Evolutionary conservation across 2,888 invertebrate genomes (phyloP), one percentile per base, ranked within the genome.

Genomic region (Opisthograptis luteolata): DNA sequence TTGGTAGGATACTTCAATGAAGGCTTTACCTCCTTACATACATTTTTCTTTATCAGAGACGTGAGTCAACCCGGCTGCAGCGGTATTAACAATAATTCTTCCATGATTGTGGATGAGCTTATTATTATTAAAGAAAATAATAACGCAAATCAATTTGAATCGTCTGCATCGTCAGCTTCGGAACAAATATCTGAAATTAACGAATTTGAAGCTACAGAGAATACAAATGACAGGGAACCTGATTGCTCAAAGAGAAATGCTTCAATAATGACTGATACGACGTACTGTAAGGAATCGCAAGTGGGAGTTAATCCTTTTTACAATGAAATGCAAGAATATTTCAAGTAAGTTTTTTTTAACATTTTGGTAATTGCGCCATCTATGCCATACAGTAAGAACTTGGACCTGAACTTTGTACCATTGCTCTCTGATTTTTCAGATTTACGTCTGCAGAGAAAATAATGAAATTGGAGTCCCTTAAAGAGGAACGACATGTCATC

Each of bases 401-500:
- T 28, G 5, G 25, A 10, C 7, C 8, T 13, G 2, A 6, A 12
- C n/a, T 28, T 2, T 34, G 1, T 32, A 3, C 8, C 0, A 9
- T 10, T 4, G 13, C 2, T 12, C 20, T 30, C 13, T 15, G 40
- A 22, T 35, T 25, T 12, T 28, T 15, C 17, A 62, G 62, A n/a
- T 56, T 58, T 41, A 48, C 44, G 30, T 57, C 74, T 22, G 68
- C 70, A 22, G 86, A 86, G 58, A 88, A 84, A 60, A 70, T 82
- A 52, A 53, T 89, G 12, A 88, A 87, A 62, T 73, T 89, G 65
- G 90, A 89, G 24, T 71, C 87, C 1, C 59, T 89, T 13, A 82
- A 82, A 66, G 89, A 90, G 64, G 88, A 90, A 59, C 76, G 83
- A 7, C 82, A 83, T 43, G 76, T 89, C 10, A 68, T 86, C 2